phyloP scores from a whole-genome alignment of 2,113 vertebrate genomes.

The Regulus satrapa region DNA sequence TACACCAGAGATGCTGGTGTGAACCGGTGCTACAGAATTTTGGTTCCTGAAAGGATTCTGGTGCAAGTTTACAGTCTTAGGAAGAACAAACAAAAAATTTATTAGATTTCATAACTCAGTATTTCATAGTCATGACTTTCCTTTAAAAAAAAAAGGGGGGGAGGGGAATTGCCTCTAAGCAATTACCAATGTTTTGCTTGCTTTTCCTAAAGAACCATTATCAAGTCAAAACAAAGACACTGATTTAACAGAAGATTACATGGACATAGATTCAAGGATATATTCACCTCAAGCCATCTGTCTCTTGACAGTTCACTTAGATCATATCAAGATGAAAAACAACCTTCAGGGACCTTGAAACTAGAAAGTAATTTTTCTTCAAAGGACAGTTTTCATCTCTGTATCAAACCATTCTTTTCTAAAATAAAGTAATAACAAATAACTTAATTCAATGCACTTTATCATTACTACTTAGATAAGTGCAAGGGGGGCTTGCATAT shows the following conservation, averaged over 20 bases:
- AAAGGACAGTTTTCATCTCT: background rate
- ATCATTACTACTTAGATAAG: background rate
- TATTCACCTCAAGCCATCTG: background rate
- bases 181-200: background rate
- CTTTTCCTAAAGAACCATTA: background rate
- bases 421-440: background rate
- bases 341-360: background rate
- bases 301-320: background rate
- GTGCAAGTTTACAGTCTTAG: background rate
- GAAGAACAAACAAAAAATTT: background rate
- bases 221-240: background rate
- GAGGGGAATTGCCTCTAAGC: background rate
- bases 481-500: background rate
- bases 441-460: background rate
- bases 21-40: background rate
- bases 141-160: background rate
- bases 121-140: background rate
- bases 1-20: background rate
- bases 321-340: background rate
- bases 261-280: background rate
- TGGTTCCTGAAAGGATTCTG: background rate
- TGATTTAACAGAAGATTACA: background rate
- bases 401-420: background rate
- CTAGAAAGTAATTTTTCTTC: background rate
- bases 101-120: background rate